These are phyloP conservation scores for Platycercus adscitus DNA, from an alignment of 2,113 vertebrate species.

Conservation along the genomic window DNA sequence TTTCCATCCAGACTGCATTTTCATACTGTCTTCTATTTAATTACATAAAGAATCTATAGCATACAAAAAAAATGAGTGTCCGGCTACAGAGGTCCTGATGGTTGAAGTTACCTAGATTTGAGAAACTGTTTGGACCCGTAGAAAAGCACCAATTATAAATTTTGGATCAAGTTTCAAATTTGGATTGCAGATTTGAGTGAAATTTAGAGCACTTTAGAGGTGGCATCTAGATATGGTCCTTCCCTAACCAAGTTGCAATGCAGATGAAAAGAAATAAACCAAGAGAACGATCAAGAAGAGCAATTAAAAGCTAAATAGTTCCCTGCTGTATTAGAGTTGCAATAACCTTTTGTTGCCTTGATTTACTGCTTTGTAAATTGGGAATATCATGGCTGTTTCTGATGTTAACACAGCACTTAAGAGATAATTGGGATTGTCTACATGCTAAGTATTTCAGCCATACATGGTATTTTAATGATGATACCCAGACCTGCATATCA, in stretches of 20 bases:
- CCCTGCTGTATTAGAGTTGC: not conserved
- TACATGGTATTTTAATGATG: not conserved
- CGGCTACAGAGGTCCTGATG: not conserved
- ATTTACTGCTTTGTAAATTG: constrained; percentile 55
- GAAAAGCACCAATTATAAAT: not conserved
- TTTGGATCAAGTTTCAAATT: not conserved
- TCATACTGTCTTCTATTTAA: not conserved
- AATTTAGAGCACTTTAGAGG: not conserved
- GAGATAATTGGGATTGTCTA: constrained; percentile 28
- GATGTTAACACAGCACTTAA: constrained; percentile 25
- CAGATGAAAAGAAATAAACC: constrained; percentile 21
- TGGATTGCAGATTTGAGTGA: not conserved
- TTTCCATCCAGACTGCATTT: not conserved
- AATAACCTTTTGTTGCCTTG: constrained; percentile 43
- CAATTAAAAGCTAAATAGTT: constrained; percentile 25
- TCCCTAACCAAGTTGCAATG: not conserved
- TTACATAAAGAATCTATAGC: not conserved
- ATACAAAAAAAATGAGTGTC: not conserved
- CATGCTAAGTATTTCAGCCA: constrained; percentile 20
- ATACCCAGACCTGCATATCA: not conserved
- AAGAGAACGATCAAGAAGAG: constrained; percentile 4
- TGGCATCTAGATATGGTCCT: not conserved
- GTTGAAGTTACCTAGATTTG: not conserved
- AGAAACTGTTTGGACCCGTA: not conserved
- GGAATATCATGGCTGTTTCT: constrained; percentile 33